Evolutionary conservation across 2,113 vertebrate genomes (phyloP).

Genomic region (Arothron firmamentum): DNA sequence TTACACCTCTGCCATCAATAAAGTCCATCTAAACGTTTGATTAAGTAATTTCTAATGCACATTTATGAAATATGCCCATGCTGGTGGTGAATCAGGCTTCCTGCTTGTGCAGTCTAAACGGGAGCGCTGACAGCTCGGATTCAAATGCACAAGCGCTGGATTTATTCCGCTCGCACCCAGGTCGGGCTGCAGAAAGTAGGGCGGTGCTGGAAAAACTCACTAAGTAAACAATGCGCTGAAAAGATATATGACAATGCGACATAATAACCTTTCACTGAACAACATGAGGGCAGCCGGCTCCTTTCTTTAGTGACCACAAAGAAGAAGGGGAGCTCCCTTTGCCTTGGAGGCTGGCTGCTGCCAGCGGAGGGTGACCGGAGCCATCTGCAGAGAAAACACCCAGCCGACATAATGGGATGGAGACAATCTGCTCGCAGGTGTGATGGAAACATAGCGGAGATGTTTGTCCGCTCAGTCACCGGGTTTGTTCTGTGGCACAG

Average conservation of each 20-base stretch:
- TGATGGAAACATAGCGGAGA: slow-evolving; percentile 25
- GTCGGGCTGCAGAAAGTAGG: slow-evolving; percentile 11
- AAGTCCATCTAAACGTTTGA: too few relatives aligned
- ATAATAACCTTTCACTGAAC: neutral
- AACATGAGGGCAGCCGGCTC: neutral
- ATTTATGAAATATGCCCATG: too few relatives aligned
- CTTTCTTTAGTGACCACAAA: neutral
- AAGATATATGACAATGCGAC: slow-evolving; percentile 11
- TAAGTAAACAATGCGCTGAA: slow-evolving; percentile 33
- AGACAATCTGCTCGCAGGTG: slow-evolving; percentile 9
- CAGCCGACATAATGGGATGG: slow-evolving; percentile 24
- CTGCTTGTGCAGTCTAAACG: too few relatives aligned
- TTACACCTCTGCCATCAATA: too few relatives aligned
- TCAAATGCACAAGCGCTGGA: neutral
- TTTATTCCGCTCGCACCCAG: neutral
- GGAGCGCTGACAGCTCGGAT: neutral
- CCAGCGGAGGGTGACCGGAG: neutral
- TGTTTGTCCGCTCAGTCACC: slow-evolving; percentile 38
- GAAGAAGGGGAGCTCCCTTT: slow-evolving; percentile 1
- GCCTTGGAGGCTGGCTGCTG: slow-evolving; percentile 2
- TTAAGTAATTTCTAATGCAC: too few relatives aligned
- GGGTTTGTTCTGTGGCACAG: slow-evolving; percentile 11
- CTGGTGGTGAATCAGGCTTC: too few relatives aligned
- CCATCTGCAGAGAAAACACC: slow-evolving; percentile 9
- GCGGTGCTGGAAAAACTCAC: slow-evolving; percentile 14